Conservation (phyloP, 2,113 vertebrate genomes). For the Carassius carassius region DNA sequence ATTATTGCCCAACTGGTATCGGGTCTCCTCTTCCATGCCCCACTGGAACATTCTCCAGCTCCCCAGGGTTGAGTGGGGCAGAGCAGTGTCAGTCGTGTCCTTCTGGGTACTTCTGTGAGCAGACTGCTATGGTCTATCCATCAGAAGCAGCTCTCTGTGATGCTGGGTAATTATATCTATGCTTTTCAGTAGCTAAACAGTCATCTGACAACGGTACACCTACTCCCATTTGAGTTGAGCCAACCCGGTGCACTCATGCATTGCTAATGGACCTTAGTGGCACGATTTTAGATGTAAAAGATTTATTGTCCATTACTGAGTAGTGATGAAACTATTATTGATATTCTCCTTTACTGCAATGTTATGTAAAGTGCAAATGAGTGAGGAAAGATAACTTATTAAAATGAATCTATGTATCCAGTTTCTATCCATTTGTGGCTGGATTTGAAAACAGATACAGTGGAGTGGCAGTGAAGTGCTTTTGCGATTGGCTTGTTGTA, state of each 20-base stretch:
- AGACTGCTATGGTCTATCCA: conserved; percentile 73
- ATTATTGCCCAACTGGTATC: conserved; percentile 84
- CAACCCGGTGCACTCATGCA: conserved; percentile 12
- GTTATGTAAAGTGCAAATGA: conserved; percentile 8
- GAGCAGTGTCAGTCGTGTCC: conserved; percentile 83
- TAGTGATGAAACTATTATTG: neutral
- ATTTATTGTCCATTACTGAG: conserved; percentile 18
- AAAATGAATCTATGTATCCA: neutral
- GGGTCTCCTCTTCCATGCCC: conserved; percentile 81
- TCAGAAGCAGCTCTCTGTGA: conserved; percentile 75
- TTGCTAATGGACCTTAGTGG: conserved; percentile 42
- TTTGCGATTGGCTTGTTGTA: neutral
- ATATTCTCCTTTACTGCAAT: neutral
- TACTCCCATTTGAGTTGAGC: conserved; percentile 38
- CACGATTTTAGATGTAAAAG: conserved; percentile 15
- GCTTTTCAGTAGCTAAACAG: conserved; percentile 10
- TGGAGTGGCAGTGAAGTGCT: neutral
- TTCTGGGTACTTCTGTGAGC: conserved; percentile 79
- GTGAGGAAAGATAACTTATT: neutral
- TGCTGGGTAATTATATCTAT: conserved; percentile 75
- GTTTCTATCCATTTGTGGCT: neutral
- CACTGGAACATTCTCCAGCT: conserved; percentile 78
- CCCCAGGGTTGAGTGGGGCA: conserved; percentile 71
- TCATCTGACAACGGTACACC: conserved; percentile 33
- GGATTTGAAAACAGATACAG: neutral